Evolutionary conservation across 2,113 vertebrate species (phyloP), one percentile per base, ranked within the genome.

Genomic region (Daboia siamensis): DNA sequence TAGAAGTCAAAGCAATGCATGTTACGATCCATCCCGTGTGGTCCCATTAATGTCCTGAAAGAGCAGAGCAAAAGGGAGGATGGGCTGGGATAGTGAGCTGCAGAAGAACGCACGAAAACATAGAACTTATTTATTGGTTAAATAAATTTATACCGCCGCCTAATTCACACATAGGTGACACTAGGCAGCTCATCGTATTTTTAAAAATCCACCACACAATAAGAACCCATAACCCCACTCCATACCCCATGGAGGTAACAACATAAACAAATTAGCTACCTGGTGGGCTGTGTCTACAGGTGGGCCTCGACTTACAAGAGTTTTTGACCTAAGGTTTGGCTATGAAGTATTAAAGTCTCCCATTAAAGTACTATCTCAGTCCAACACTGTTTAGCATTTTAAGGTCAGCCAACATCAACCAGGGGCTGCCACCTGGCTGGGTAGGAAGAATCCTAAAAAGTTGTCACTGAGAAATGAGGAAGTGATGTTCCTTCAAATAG

Each of bases 31-130:
- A 98, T 98, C 92, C 98, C 98, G 0, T 99, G 98, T 0, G 98
- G 98, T 96, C 98, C 98, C 98, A 99, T 98, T 44, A 99, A 97
- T 7, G 98, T 99, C 98, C 98, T 99, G 95, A 21, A 87, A 90
- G 93, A 2, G 93, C 26, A 95, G 44, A 61, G 56, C 86, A 92
- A 55, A 86, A 39, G 17, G 7, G 33, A 80, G 74, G 74, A 44
- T 80, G 29, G 33, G 64, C 33, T 21, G 7, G 33, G 20, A 39
- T 80, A 21, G 15, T 44, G 15, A 39, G 33, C 69, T 21, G 2
- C 17, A 44, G 74, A 80, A 80, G 69, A 20, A 39, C 1, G 6
- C 33, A 80, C n/a, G 8, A 33, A 74, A 74, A 74, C 12, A 74
- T 5, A 2, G 33, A 20, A 17, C 33, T 33, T 17, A 29, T 29